These are phyloP conservation scores for Daubentonia madagascariensis DNA, from an alignment of 2,113 vertebrate species.

Conservation along the genomic window DNA sequence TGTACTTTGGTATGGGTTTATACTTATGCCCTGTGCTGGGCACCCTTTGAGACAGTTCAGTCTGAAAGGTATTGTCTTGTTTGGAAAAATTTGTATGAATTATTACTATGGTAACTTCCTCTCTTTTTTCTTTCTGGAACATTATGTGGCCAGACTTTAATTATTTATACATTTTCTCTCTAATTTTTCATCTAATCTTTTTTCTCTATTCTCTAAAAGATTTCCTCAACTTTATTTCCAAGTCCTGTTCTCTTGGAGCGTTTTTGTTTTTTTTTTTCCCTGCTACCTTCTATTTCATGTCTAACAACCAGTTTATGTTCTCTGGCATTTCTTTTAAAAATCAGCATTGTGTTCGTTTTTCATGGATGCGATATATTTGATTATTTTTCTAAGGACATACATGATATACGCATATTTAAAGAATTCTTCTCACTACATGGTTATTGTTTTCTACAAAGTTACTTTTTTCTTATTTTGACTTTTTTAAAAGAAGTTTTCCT, in stretches of 20 bases:
- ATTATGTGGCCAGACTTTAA: neutral
- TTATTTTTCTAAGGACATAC: neutral
- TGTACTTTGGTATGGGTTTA: neutral
- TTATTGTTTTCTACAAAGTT: neutral
- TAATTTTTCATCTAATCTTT: neutral
- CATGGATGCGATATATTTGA: neutral
- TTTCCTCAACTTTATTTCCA: neutral
- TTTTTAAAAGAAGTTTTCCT: neutral
- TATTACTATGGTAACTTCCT: neutral
- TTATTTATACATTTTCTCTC: neutral
- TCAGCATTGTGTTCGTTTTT: neutral
- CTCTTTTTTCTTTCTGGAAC: neutral
- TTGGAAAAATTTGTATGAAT: neutral
- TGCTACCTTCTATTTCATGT: neutral
- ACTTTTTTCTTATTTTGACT: neutral
- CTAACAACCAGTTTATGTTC: neutral
- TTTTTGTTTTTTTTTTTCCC: constrained; percentile 27
- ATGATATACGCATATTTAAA: neutral
- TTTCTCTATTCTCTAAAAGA: neutral
- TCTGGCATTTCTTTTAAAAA: neutral
- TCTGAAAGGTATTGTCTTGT: neutral
- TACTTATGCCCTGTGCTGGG: neutral
- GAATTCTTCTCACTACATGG: neutral
- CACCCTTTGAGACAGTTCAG: neutral
- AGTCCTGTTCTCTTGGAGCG: neutral